Base-by-base conservation (phyloP, 2,888 invertebrate genomes). In the Copidosoma aretas region DNA sequence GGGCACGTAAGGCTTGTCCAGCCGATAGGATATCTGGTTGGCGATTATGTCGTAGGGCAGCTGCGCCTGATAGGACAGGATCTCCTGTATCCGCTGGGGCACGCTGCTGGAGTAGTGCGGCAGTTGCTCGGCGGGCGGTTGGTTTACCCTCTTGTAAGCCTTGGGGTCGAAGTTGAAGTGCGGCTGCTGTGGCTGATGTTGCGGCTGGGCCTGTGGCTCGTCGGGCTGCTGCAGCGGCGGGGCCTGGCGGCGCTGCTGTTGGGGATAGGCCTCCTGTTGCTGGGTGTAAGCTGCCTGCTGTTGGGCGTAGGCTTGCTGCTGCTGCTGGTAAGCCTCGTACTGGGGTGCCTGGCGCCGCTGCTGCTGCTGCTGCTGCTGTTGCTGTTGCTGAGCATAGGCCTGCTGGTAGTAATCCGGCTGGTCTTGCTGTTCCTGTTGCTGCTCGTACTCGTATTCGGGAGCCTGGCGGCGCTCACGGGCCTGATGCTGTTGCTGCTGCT, bases 41-140 rank as follows among this genome's bases (percentile, higher is more conserved):
- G 83, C 82, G 24, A 82, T 77, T 14, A 81, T 81, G 60, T 81
- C 79, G 67, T 83, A 80, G 0, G 84, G 84, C n/a, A 79, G 79
- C 60, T 79, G 77, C 0, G 83, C 76, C 53, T 83, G 83, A 67
- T 72, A 82, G 17, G 76, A 77, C 22, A 84, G 56, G 10, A 84
- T 52, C n/a, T 79, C 75, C 64, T 79, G 78, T 41, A 84, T 75
- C 17, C 73, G 71, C 3, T 71, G 21, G 1, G 83, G 83, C 52
- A 82, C 52, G 66, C 80, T 82, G 5, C 76, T 72, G 5, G 81
- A 81, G 63, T 83, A 83, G 1, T 78, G 78, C 17, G 80, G 79
- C 24, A 72, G 70, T 0, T 76, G 69, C 61, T 82, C 82, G 1
- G 75, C 73, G 0, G 78, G 76, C 22, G 79, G 77, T 53, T 78